These are phyloP conservation scores for Sprattus sprattus DNA, from an alignment of 2,113 vertebrate species.

Conservation along the genomic window DNA sequence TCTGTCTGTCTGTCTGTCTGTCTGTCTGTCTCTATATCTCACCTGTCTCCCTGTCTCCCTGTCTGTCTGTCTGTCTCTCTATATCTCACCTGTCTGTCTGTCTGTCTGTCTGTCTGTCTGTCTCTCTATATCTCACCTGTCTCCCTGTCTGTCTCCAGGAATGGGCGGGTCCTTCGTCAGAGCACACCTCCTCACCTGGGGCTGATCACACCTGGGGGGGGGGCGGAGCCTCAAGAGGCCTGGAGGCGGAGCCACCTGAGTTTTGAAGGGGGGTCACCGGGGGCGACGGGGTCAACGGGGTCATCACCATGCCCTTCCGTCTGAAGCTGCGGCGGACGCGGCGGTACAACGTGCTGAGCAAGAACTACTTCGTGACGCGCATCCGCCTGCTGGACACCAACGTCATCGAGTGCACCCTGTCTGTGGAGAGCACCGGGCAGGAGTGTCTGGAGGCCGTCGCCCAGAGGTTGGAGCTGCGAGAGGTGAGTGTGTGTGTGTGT, in stretches of 20 bases:
- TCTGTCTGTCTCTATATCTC: too few species aligned
- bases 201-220: constrained; percentile 58
- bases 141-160: constrained; percentile 69
- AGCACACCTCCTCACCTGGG: constrained; percentile 67
- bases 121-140: too few species aligned
- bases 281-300: too few species aligned
- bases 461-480: constrained; percentile 90
- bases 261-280: constrained; percentile 29
- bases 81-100: too few species aligned
- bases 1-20: too few species aligned
- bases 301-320: constrained; percentile 88
- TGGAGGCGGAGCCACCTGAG: constrained; percentile 12
- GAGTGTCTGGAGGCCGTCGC: constrained; percentile 95
- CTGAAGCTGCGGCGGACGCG: constrained; percentile 88
- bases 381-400: constrained; percentile 89
- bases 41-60: too few species aligned
- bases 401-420: constrained; percentile 91
- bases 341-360: constrained; percentile 96
- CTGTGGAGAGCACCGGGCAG: constrained; percentile 92
- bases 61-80: too few species aligned
- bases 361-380: constrained; percentile 94
- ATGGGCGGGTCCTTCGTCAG: constrained; percentile 71
- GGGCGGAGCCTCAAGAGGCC: constrained; percentile 23
- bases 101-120: too few species aligned
- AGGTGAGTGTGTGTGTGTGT: constrained; percentile 70